Evolutionary conservation across 2,797 vertebrate species (phyloP).

Genomic region (Momotus momota): DNA sequence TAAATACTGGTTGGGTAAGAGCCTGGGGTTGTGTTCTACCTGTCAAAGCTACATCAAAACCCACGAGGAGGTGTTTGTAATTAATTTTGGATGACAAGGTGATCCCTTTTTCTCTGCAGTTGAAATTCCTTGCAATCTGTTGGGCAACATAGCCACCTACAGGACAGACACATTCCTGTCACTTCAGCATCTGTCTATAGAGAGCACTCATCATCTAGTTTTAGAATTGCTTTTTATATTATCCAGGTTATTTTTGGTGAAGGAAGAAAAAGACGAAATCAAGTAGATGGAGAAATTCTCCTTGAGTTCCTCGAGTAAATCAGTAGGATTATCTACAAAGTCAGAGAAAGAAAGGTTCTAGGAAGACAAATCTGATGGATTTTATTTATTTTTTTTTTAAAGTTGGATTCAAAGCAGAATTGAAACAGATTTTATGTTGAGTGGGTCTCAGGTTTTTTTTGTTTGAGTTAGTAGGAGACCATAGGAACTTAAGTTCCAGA

Average conservation of each 20-base stretch:
- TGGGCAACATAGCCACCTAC: constrained; percentile 54
- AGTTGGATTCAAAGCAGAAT: background rate
- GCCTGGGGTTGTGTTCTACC: background rate
- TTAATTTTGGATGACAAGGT: background rate
- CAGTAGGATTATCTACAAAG: background rate
- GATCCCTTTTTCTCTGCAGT: background rate
- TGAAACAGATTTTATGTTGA: background rate
- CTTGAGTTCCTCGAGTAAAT: background rate
- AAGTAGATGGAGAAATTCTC: background rate
- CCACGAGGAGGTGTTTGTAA: background rate
- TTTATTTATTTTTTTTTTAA: background rate
- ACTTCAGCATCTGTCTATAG: background rate
- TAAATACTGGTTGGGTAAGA: background rate
- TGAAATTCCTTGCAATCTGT: background rate
- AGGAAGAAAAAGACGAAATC: background rate
- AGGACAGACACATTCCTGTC: background rate
- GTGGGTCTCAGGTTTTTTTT: background rate
- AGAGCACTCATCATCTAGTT: background rate
- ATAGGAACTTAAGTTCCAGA: accelerated
- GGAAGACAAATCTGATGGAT: background rate
- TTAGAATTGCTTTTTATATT: background rate
- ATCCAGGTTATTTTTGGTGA: accelerated
- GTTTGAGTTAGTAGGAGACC: background rate
- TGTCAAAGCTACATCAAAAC: background rate
- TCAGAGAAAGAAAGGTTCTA: background rate